phyloP scores from a whole-genome alignment of 1,140 invertebrate genomes.

The Brachystomella parvula region DNA sequence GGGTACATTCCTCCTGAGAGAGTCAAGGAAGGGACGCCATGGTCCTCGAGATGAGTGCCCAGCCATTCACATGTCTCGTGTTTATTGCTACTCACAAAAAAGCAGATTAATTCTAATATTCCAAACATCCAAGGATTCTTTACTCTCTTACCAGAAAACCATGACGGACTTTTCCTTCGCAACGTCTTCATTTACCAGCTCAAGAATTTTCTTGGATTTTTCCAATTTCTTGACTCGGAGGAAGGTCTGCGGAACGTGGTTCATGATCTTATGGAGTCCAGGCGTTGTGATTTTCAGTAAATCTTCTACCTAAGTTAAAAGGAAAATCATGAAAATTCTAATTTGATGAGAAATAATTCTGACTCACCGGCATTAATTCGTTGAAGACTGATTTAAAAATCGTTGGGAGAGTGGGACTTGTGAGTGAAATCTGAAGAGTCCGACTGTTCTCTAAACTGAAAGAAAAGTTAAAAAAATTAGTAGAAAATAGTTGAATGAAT shows the following conservation, averaged over 20 bases:
- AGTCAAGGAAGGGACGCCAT: slow-evolving; percentile 58
- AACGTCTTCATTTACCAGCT: slow-evolving; percentile 56
- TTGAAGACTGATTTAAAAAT: slow-evolving; percentile 41
- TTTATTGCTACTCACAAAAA: slow-evolving; percentile 61
- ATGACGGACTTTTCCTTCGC: slow-evolving; percentile 57
- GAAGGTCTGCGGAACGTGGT: slow-evolving; percentile 81
- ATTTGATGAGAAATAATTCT: neutral
- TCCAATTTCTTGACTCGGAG: slow-evolving; percentile 57
- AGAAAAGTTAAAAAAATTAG: neutral
- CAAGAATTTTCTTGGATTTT: slow-evolving; percentile 61
- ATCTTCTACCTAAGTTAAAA: slow-evolving; percentile 47
- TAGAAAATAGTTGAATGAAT: neutral
- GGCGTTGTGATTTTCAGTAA: slow-evolving; percentile 56
- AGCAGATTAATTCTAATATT: neutral
- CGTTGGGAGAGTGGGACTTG: slow-evolving; percentile 77
- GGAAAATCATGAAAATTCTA: neutral
- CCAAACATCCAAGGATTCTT: neutral
- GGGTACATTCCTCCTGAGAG: slow-evolving; percentile 64
- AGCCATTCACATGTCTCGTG: slow-evolving; percentile 66
- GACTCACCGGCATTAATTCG: neutral
- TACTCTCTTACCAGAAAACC: slow-evolving; percentile 55
- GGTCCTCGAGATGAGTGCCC: slow-evolving; percentile 64
- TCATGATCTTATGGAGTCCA: slow-evolving; percentile 63
- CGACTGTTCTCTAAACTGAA: slow-evolving; percentile 18
- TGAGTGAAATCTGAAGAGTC: slow-evolving; percentile 64